phyloP scores from a whole-genome alignment of 1,140 invertebrate species.

The Ceratosolen solmsi region DNA sequence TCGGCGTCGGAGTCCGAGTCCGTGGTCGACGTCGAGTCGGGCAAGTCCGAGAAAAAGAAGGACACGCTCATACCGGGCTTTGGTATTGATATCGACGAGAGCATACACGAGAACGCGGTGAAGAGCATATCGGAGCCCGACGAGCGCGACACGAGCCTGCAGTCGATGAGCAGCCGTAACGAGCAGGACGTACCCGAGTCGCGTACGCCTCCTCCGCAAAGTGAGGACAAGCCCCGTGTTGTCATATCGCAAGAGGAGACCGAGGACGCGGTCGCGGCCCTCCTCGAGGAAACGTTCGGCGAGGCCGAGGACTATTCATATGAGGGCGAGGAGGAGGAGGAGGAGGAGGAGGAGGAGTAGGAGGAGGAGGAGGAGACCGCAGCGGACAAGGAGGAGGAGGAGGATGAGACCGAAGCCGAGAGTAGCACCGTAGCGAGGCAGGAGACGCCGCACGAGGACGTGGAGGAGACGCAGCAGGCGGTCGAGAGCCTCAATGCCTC shows the following conservation, averaged over 20 bases:
- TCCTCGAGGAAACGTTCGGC: slow-evolving; percentile 88
- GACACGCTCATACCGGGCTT: slow-evolving; percentile 82
- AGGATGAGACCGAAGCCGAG: slow-evolving; percentile 84
- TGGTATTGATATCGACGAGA: slow-evolving; percentile 79
- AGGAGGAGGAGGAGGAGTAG: slow-evolving; percentile 74
- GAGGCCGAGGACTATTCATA: slow-evolving; percentile 75
- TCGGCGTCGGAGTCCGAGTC: slow-evolving; percentile 13
- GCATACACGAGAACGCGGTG: slow-evolving; percentile 85
- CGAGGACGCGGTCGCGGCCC: slow-evolving; percentile 90
- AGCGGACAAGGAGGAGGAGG: slow-evolving; percentile 73
- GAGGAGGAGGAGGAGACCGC: slow-evolving; percentile 75
- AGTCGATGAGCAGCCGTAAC: slow-evolving; percentile 64
- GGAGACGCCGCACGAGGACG: slow-evolving; percentile 83
- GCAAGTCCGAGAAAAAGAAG: slow-evolving; percentile 73
- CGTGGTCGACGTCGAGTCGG: slow-evolving; percentile 53
- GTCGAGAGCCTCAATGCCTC: slow-evolving; percentile 79
- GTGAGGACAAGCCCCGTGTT: slow-evolving; percentile 85
- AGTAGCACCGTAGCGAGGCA: slow-evolving; percentile 84
- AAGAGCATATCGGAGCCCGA: slow-evolving; percentile 81
- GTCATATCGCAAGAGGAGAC: slow-evolving; percentile 94
- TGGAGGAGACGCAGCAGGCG: slow-evolving; percentile 74
- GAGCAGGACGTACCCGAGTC: slow-evolving; percentile 61
- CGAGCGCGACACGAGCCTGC: slow-evolving; percentile 68
- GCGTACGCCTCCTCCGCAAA: slow-evolving; percentile 65
- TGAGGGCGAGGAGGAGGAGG: slow-evolving; percentile 71